These are phyloP conservation scores for Platalea minor DNA, from an alignment of 2,797 vertebrate species.

Conservation along the genomic window DNA sequence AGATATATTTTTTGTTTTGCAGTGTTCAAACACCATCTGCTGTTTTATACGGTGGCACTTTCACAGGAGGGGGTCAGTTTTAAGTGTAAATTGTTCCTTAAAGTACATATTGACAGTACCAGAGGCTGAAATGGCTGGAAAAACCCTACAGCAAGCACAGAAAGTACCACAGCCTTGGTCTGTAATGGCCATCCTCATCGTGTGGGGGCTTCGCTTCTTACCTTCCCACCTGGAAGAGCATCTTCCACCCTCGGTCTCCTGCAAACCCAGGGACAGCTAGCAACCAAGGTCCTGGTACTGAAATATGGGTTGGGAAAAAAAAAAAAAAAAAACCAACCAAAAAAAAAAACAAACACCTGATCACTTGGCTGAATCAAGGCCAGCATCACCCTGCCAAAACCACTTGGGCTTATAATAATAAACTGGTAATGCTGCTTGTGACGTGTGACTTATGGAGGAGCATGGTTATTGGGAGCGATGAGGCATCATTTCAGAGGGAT, in stretches of 20 bases:
- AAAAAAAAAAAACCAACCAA: too few relatives aligned
- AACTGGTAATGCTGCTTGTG: neutral
- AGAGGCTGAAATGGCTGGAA: neutral
- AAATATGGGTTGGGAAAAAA: neutral
- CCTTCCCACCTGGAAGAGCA: neutral
- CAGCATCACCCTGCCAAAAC: neutral
- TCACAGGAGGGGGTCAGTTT: neutral
- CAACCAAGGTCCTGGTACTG: neutral
- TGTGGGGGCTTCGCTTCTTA: rapidly evolving
- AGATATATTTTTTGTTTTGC: conserved; percentile 12
- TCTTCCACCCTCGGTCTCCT: neutral
- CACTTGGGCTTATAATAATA: neutral
- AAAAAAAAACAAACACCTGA: too few relatives aligned
- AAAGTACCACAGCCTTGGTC: neutral
- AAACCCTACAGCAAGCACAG: neutral
- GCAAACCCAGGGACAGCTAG: neutral
- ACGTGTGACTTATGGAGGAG: rapidly evolving
- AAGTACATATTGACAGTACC: neutral
- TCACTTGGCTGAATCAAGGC: neutral
- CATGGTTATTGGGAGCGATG: rapidly evolving
- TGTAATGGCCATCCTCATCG: neutral
- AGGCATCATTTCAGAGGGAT: neutral
- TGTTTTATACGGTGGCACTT: neutral
- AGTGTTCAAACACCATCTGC: conserved; percentile 52
- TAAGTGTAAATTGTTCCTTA: conserved; percentile 7